A percentile compares a stretch with the other conserved stretches of the same genome.
Evolutionary conservation across 2,888 invertebrate species (phyloP).

Genomic region (Choristoneura rosaceana): DNA sequence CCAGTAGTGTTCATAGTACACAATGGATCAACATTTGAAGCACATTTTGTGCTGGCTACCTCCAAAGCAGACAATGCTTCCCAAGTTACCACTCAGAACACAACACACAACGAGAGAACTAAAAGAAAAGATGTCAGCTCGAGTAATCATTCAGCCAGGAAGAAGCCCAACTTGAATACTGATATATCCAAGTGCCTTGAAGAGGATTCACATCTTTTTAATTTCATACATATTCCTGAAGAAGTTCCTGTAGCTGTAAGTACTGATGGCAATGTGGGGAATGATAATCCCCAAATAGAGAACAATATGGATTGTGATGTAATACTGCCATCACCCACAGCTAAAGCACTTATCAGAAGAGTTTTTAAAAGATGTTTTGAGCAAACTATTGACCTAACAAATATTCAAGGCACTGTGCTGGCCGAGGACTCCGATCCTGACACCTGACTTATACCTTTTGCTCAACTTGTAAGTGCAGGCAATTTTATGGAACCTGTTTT

Average conservation of each 20-base stretch:
- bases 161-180: slow-evolving; percentile 71
- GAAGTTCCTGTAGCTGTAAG: slow-evolving; percentile 49
- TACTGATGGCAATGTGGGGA: slow-evolving; percentile 43
- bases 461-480: background rate
- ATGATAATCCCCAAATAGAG: slow-evolving; percentile 50
- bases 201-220: slow-evolving; percentile 81
- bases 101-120: slow-evolving; percentile 61
- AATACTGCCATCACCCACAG: slow-evolving; percentile 86
- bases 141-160: slow-evolving; percentile 58
- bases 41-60: slow-evolving; percentile 92
- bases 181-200: slow-evolving; percentile 74
- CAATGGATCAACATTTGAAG: slow-evolving; percentile 90
- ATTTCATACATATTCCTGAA: slow-evolving; percentile 76
- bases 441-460: slow-evolving; percentile 54
- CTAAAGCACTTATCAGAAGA: slow-evolving; percentile 85
- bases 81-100: slow-evolving; percentile 72
- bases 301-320: slow-evolving; percentile 73
- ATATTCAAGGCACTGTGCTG: slow-evolving; percentile 85
- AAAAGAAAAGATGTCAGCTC: slow-evolving; percentile 61
- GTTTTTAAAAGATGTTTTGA: slow-evolving; percentile 91
- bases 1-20: slow-evolving; percentile 91
- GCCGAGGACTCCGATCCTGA: slow-evolving; percentile 90
- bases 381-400: slow-evolving; percentile 88
- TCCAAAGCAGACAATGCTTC: slow-evolving; percentile 85
- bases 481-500: background rate